Evolutionary conservation across 30 jellyfish, hydroid and myxozoan species (phyloP), one percentile per base, ranked within the genome.

Genomic region (Hydractinia echinata): DNA sequence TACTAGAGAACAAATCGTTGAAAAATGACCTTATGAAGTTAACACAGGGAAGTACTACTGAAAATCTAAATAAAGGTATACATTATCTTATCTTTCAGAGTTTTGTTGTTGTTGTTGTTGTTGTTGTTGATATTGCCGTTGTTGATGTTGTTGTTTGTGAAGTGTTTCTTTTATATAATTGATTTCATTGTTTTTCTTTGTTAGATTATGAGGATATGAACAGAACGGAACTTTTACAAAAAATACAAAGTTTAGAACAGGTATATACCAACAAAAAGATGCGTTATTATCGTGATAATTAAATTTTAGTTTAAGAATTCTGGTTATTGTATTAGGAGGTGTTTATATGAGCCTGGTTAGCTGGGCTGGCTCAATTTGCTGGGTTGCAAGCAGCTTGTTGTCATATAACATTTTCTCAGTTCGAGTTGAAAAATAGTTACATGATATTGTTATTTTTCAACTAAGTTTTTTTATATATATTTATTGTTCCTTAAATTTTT

Each of bases 171-270:
- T 64, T 0, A n/a, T 51, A n/a, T 64, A 5, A 62, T 50, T 5
- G 5, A n/a, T 64, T 7, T 64, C 39, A 64, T 13, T 64, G 74
- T 64, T 64, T 7, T 30, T 30, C 44, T 30, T 30, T 30, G 44
- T 16, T 61, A 92, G 98, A 92, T 76, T 92, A 82, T 44, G 98
- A 92, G 76, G 98, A 92, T 48, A 92, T 92, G 98, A 86, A 72
- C 80, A 76, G 98, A 82, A 30, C 90, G 54, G 98, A 86, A 66
- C 79, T 92, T 49, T 85, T 92, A 55, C 96, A 91, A 73, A 92
- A 92, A 79, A 92, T 92, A 13, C 64, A 95, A 13, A 87, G 77
- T 15, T 69, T 92, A 50, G 98, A 92, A 30, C 95, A 86, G 91
- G 98, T 92, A 64, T 71, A 30, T 0, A 30, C 44, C 44, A 30